A percentile compares a stretch with the other conserved stretches of the same genome.
These are phyloP conservation scores for Acrobasis suavella DNA, from an alignment of 2,888 invertebrate species.

Conservation along the genomic window DNA sequence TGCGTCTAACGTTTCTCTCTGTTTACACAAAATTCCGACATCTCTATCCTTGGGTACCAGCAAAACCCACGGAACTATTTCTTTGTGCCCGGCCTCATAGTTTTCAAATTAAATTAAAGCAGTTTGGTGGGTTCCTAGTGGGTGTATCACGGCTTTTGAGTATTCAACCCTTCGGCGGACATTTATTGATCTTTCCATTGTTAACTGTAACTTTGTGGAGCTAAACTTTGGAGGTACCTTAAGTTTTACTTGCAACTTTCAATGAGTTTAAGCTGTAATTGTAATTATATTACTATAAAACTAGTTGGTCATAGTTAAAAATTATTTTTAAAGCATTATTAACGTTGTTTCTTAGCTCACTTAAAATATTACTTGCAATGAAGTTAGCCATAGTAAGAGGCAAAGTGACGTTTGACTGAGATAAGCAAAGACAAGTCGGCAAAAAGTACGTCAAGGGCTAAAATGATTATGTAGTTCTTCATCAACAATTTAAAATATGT, in stretches of 20 bases:
- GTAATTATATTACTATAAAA: no score
- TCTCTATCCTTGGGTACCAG: not conserved
- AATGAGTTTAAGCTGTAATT: not conserved
- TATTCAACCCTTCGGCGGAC: constrained; percentile 33
- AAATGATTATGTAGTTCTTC: no score
- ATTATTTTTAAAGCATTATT: no score
- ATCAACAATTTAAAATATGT: no score
- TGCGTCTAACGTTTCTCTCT: not conserved
- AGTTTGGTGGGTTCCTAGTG: constrained; percentile 43
- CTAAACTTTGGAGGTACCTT: not conserved
- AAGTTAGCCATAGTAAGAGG: no score
- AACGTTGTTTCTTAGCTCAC: no score
- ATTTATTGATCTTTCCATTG: constrained; percentile 18
- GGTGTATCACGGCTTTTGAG: constrained; percentile 21
- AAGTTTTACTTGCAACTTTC: not conserved
- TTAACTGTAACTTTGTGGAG: constrained; percentile 4
- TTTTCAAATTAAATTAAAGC: constrained; percentile 66
- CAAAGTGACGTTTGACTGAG: no score
- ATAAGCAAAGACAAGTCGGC: no score
- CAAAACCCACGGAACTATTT: constrained; percentile 60
- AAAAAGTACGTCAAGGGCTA: no score
- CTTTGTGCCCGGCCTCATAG: constrained; percentile 65
- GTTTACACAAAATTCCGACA: constrained; percentile 9
- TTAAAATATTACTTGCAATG: no score
- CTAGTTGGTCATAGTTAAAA: no score